Evolutionary conservation across 1,140 invertebrate species (phyloP), one percentile per base, ranked within the genome.

Genomic region (Drosophila erecta): DNA sequence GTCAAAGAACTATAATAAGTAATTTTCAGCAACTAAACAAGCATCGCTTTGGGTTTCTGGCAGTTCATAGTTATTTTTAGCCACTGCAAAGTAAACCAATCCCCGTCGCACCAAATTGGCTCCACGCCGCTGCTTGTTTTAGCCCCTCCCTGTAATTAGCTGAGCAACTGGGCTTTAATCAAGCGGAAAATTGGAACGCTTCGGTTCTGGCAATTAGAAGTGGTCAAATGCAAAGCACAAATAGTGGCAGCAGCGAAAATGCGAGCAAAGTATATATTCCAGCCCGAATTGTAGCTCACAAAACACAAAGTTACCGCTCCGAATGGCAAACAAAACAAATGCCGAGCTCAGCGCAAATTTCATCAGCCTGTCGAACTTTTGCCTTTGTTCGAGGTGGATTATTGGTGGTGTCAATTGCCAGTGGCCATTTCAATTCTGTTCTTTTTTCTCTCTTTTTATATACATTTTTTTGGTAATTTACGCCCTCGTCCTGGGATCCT

Each of bases 361-460:
- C 67, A 70, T 70, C 67, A 57, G 78, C 61, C 78, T 71, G 74
- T 75, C 69, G 78, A 87, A 78, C 47, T 77, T 70, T 65, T 55
- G 20, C 64, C 49, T 78, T 69, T 66, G 53, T 74, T 71, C 69
- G 75, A 55, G 38, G 14, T 44, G 49, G 83, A 69, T 87, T 87
- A 87, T 85, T 85, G 81, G 83, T 87, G 79, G 83, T 87, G 83
- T 87, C 83, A 87, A 89, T 89, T 89, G 84, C 83, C 84, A 87
- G 76, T 89, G 81, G 84, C 83, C 83, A 87, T 87, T 87, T 75
- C 54, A 67, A 44, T 67, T 67, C 20, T 49, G 59, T 27, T 43
- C 46, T n/a, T 67, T 64, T 57, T 11, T 14, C 43, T 67, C 30
- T 2, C 30, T 30, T 30, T 30, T 30, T 30, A 30, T 30, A 30